Conservation (phyloP, 2,113 vertebrate species). For the Barnardius zonarius region DNA sequence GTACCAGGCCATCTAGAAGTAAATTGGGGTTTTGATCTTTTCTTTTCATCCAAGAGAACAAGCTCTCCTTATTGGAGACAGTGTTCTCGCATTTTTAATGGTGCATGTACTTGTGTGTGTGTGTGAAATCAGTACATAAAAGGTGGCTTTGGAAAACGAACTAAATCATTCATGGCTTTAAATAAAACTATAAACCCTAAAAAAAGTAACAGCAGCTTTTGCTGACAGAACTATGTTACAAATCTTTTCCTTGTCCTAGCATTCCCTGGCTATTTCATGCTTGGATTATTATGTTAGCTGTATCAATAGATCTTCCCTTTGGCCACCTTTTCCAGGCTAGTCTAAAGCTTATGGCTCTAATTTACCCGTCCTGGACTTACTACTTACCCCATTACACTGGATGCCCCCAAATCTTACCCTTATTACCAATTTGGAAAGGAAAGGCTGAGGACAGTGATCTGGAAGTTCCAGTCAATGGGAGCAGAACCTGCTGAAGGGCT, state of each 20-base stretch:
- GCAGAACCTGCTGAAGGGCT: background rate
- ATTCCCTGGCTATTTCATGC: slow-evolving; percentile 10
- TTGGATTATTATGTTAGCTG: background rate
- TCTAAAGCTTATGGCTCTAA: slow-evolving; percentile 20
- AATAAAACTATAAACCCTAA: background rate
- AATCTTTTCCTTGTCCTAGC: background rate
- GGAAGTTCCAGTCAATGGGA: accelerated
- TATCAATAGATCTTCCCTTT: slow-evolving; percentile 26
- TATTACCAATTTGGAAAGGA: background rate
- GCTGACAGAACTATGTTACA: background rate
- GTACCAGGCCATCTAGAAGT: slow-evolving; percentile 40
- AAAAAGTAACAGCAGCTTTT: slow-evolving; percentile 1
- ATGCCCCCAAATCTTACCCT: background rate
- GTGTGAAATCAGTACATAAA: background rate
- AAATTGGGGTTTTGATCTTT: background rate
- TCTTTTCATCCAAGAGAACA: background rate
- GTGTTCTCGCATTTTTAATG: background rate
- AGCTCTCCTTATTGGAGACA: background rate
- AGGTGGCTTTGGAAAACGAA: background rate
- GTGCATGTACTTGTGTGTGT: background rate
- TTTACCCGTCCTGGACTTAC: background rate
- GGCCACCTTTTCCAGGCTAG: background rate
- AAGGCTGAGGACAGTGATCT: background rate
- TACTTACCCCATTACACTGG: background rate
- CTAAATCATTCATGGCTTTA: background rate